Percentiles rank a stretch among this genome's conserved stretches.
These are phyloP conservation scores for Actenoides lindsayi DNA, from an alignment of 2,113 vertebrate genomes.

Conservation along the genomic window DNA sequence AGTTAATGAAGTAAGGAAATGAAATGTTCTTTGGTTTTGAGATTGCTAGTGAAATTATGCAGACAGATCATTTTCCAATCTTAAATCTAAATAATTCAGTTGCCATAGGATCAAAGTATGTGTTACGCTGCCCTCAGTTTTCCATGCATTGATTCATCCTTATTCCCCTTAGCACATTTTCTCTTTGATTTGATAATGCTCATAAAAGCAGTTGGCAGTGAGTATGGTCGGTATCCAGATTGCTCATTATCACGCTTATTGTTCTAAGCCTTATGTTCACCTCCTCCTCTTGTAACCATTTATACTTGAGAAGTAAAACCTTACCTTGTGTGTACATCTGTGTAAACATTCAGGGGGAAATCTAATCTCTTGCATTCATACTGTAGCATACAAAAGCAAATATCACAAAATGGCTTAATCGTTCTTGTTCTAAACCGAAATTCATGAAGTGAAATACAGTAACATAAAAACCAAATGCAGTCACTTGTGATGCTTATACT, in stretches of 20 bases:
- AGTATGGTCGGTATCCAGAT: slow-evolving; percentile 1
- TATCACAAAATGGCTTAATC: not conserved
- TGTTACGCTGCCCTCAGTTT: not conserved
- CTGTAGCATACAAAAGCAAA: not conserved
- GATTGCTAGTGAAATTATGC: slow-evolving; percentile 3
- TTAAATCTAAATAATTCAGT: slow-evolving; percentile 57
- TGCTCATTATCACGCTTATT: slow-evolving; percentile 10
- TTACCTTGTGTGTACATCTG: not conserved
- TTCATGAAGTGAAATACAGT: not conserved
- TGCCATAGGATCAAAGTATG: slow-evolving; percentile 52
- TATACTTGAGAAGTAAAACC: not conserved
- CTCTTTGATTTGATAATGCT: slow-evolving; percentile 25
- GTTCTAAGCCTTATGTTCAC: slow-evolving; percentile 3
- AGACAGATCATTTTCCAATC: slow-evolving; percentile 15
- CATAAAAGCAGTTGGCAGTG: slow-evolving; percentile 7
- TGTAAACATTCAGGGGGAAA: not conserved
- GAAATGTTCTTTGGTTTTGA: not conserved
- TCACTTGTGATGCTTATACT: not conserved
- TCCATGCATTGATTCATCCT: slow-evolving; percentile 32
- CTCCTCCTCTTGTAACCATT: not conserved
- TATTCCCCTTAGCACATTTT: slow-evolving; percentile 21
- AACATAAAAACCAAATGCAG: not conserved
- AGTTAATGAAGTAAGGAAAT: not conserved
- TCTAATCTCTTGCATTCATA: not conserved
- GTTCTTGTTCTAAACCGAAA: not conserved